Evolutionary conservation across 2,888 invertebrate genomes (phyloP).

Genomic region (Mythimna ferrago): DNA sequence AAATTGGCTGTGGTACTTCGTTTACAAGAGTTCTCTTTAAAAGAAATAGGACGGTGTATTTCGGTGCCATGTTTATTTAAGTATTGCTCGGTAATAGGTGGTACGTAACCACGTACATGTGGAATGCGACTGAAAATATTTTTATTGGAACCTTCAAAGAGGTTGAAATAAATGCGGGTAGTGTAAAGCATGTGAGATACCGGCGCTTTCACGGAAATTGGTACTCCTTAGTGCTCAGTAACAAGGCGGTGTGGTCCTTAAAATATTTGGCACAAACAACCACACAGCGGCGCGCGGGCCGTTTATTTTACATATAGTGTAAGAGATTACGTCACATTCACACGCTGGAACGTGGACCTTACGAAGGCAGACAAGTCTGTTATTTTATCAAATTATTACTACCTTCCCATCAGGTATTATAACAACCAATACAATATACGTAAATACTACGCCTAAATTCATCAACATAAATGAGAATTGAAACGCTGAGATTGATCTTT

Average conservation of each 20-base stretch:
- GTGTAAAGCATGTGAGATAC: conserved; percentile 43
- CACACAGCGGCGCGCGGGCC: neutral
- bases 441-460: too few relatives aligned
- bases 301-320: neutral
- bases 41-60: conserved; percentile 78
- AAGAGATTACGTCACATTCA: neutral
- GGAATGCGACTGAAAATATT: conserved; percentile 60
- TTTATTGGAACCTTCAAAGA: conserved; percentile 54
- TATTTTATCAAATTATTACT: neutral
- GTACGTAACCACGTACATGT: conserved; percentile 36
- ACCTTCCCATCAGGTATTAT: neutral
- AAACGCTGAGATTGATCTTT: neutral
- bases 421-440: neutral
- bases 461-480: neutral
- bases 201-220: conserved; percentile 36
- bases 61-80: conserved; percentile 73
- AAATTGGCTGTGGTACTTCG: conserved; percentile 69
- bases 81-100: conserved; percentile 66
- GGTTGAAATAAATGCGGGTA: conserved; percentile 32
- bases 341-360: neutral
- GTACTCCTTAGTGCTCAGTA: conserved; percentile 24
- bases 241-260: conserved; percentile 25
- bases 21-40: conserved; percentile 75
- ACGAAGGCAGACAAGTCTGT: neutral
- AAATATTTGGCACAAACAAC: conserved; percentile 44